These are phyloP conservation scores for Drosophila neonasuta DNA, from an alignment of 2,888 invertebrate species.

Conservation along the genomic window DNA sequence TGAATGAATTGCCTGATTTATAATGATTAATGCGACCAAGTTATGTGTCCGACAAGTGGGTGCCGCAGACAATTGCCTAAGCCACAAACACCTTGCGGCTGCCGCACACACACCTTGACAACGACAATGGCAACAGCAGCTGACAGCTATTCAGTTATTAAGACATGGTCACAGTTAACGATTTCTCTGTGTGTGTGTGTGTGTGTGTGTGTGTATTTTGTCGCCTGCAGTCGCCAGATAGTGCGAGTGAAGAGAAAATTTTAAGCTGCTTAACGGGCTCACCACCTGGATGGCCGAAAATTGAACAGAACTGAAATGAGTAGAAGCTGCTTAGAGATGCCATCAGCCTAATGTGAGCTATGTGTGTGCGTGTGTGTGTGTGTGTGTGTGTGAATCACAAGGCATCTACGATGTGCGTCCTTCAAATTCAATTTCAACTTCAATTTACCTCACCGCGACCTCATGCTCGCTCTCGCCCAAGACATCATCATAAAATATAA, in stretches of 20 bases:
- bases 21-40: conserved; percentile 71
- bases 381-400: conserved; percentile 2
- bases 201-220: neutral
- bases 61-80: conserved; percentile 38
- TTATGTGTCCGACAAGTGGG: conserved; percentile 42
- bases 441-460: conserved; percentile 20
- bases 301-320: neutral
- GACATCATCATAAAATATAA: conserved; percentile 73
- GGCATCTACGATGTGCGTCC: conserved; percentile 1
- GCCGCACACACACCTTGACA: conserved; percentile 3
- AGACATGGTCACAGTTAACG: conserved; percentile 22
- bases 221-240: conserved; percentile 33
- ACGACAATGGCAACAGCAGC: neutral
- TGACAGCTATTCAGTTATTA: conserved; percentile 52
- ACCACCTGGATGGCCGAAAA: conserved; percentile 6
- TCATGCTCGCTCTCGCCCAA: neutral
- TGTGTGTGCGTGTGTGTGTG: neutral
- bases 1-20: conserved; percentile 71
- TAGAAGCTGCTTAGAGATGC: conserved; percentile 45
- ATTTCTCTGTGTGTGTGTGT: neutral
- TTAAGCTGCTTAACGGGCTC: conserved; percentile 49
- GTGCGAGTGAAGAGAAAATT: conserved; percentile 5
- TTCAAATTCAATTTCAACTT: conserved; percentile 47
- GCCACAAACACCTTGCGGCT: neutral
- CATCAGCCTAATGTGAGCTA: conserved; percentile 42